Evolutionary conservation across 1,140 invertebrate species (phyloP).

Genomic region (Temnothorax curvispinosus): DNA sequence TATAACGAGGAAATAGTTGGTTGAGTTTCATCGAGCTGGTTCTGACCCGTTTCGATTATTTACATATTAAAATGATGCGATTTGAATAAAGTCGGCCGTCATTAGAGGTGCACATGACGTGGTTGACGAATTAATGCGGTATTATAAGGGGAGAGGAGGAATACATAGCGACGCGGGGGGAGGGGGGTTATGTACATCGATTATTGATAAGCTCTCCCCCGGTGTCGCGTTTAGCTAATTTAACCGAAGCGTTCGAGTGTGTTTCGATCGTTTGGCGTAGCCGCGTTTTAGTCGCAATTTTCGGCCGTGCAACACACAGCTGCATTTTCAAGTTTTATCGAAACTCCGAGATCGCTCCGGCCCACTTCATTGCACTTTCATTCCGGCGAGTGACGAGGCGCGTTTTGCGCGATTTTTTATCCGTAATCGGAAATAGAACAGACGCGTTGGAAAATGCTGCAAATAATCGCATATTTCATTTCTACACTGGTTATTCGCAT

Average conservation of each 20-base stretch:
- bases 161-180: neutral
- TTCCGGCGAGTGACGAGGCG: neutral
- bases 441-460: neutral
- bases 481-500: neutral
- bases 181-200: neutral
- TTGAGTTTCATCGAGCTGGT: conserved; percentile 6
- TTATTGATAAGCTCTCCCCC: conserved; percentile 50
- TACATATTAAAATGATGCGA: conserved; percentile 48
- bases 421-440: conserved; percentile 15
- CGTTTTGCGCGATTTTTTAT: neutral
- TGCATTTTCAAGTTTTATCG: conserved; percentile 33
- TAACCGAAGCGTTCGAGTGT: conserved; percentile 1
- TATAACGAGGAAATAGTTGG: conserved; percentile 15
- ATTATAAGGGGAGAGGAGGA: conserved; percentile 4
- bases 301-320: neutral
- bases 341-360: conserved; percentile 26
- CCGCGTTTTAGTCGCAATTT: conserved; percentile 36
- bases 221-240: conserved; percentile 45
- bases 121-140: conserved; percentile 47
- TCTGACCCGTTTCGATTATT: conserved; percentile 33
- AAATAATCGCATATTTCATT: neutral
- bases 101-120: conserved; percentile 28
- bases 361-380: conserved; percentile 35
- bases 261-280: conserved; percentile 21
- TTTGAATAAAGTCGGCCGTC: conserved; percentile 52